Percentiles rank a stretch among this genome's conserved stretches.
phyloP scores from a whole-genome alignment of 2,888 invertebrate genomes.

The Chironomus riparius region DNA sequence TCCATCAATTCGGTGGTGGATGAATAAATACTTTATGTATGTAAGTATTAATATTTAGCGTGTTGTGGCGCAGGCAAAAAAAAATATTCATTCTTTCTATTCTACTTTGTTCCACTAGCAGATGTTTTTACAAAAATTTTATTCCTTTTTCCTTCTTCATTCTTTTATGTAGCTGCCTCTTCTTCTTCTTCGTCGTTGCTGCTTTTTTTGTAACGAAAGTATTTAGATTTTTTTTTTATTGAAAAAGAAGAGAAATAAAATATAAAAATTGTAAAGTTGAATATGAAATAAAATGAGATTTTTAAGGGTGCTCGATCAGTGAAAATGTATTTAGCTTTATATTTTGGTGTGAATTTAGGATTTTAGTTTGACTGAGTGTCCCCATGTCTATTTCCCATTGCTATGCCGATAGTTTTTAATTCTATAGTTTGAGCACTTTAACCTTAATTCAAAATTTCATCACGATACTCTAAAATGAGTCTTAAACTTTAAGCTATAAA shows the following conservation, averaged over 20 bases:
- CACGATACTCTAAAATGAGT: too few relatives aligned
- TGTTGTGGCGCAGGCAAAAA: background rate
- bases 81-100: background rate
- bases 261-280: background rate
- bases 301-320: background rate
- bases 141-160: background rate
- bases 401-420: too few relatives aligned
- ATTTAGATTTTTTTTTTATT: background rate
- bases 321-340: background rate
- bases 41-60: background rate
- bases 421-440: too few relatives aligned
- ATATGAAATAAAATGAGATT: background rate
- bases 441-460: too few relatives aligned
- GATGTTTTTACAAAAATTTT: constrained; percentile 11
- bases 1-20: background rate
- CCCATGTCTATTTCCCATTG: too few relatives aligned
- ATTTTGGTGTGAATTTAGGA: too few relatives aligned
- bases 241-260: background rate
- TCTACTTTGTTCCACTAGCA: constrained; percentile 5
- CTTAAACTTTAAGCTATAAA: too few relatives aligned
- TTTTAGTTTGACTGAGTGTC: too few relatives aligned
- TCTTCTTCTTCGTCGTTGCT: too few relatives aligned
- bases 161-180: background rate
- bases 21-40: background rate
- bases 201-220: background rate